A percentile compares a stretch with the other conserved stretches of the same genome.
Conservation (phyloP, 2,797 vertebrate species). For the Gouania willdenowi region DNA sequence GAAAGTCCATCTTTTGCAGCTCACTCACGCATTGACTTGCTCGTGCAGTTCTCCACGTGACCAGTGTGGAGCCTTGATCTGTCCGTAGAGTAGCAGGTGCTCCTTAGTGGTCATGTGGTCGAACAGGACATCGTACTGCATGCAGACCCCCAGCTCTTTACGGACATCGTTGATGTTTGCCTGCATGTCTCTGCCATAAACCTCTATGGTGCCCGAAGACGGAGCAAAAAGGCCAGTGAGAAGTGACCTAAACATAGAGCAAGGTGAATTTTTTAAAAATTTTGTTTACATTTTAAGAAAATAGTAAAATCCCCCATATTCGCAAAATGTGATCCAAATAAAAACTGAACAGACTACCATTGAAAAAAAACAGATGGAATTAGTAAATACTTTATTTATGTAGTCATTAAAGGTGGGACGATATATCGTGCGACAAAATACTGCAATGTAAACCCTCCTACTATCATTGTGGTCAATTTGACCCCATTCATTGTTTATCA, state of each 20-base stretch:
- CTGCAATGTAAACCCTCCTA: too few species aligned
- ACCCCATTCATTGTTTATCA: too few species aligned
- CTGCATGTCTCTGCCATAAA: conserved; percentile 89
- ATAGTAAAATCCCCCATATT: too few species aligned
- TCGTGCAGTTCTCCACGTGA: conserved; percentile 75
- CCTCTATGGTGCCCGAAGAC: conserved; percentile 84
- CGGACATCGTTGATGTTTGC: conserved; percentile 76
- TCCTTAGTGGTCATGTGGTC: conserved; percentile 91
- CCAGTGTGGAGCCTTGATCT: conserved; percentile 93
- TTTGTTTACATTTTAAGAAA: too few species aligned
- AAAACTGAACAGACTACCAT: too few species aligned
- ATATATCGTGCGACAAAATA: too few species aligned
- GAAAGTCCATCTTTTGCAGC: background rate
- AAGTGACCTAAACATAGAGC: conserved; percentile 82
- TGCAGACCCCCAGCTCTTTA: conserved; percentile 90
- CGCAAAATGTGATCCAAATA: too few species aligned
- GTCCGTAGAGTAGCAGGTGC: conserved; percentile 89
- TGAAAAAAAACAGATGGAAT: too few species aligned
- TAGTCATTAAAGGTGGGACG: too few species aligned
- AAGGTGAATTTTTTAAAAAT: background rate
- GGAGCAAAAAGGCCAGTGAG: conserved; percentile 89
- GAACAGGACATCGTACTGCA: conserved; percentile 95
- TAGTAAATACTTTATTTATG: too few species aligned
- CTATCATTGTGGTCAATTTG: too few species aligned
- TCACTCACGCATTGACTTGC: conserved; percentile 84